Evolutionary conservation across 2,113 vertebrate genomes (phyloP).

Genomic region (Piaya cayana): DNA sequence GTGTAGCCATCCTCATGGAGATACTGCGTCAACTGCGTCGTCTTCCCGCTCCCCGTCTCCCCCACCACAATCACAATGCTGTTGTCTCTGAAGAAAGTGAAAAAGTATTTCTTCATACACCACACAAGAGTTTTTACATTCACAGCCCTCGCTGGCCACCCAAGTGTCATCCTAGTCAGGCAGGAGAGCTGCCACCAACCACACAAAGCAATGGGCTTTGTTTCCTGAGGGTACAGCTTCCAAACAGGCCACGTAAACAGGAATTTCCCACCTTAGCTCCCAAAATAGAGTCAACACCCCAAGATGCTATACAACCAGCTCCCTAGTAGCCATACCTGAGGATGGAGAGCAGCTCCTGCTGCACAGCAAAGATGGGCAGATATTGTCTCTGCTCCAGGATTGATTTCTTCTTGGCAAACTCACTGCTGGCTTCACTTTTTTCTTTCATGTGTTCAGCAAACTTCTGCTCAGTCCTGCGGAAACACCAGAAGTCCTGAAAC

Average conservation of each 20-base stretch:
- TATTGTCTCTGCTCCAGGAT: slow-evolving; percentile 96
- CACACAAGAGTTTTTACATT: not conserved
- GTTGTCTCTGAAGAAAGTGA: slow-evolving; percentile 85
- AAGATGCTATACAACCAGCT: not conserved
- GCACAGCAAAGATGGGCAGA: slow-evolving; percentile 95
- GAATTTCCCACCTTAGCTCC: not conserved
- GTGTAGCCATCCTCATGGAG: slow-evolving; percentile 97
- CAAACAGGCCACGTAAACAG: fast-evolving
- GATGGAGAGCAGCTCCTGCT: slow-evolving; percentile 94
- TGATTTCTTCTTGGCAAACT: slow-evolving; percentile 95
- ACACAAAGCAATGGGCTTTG: not conserved
- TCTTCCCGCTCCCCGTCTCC: slow-evolving; percentile 97
- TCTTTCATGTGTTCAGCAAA: slow-evolving; percentile 98
- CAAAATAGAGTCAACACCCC: not conserved
- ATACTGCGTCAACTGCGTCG: slow-evolving; percentile 97
- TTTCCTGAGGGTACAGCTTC: not conserved
- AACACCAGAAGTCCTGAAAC: not conserved
- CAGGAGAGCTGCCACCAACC: not conserved
- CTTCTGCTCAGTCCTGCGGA: slow-evolving; percentile 91
- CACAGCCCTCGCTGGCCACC: not conserved
- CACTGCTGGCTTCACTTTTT: slow-evolving; percentile 92
- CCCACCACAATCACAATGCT: slow-evolving; percentile 98
- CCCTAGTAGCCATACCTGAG: slow-evolving; percentile 81
- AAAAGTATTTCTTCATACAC: not conserved
- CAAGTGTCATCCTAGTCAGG: not conserved